Evolutionary conservation across 2,113 vertebrate genomes (phyloP).

Genomic region (Gadus macrocephalus): DNA sequence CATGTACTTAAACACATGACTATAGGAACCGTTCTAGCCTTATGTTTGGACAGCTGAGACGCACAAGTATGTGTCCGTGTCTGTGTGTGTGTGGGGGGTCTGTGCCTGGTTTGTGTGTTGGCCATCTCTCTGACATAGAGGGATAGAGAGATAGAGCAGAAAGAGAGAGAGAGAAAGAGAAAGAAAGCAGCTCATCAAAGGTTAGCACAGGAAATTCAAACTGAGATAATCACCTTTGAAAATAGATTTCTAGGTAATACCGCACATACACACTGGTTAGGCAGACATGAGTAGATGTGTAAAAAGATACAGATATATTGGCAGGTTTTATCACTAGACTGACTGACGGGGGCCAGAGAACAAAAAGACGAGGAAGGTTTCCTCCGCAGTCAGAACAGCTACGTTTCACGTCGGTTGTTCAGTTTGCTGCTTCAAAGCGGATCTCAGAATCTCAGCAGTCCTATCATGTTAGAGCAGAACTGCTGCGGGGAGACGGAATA

Average conservation of each 20-base stretch:
- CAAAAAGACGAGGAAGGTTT: too few species aligned
- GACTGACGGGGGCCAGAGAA: too few species aligned
- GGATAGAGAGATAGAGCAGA: too few species aligned
- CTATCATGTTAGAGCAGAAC: too few species aligned
- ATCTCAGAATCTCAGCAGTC: too few species aligned
- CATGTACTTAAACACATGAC: too few species aligned
- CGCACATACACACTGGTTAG: background rate
- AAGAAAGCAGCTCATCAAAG: background rate
- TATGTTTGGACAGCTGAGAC: background rate
- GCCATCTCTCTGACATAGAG: too few species aligned
- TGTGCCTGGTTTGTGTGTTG: background rate
- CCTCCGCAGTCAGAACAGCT: too few species aligned
- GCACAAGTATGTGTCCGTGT: background rate
- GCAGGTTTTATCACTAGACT: background rate
- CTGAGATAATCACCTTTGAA: background rate
- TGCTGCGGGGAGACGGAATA: too few species aligned
- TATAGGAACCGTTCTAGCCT: background rate
- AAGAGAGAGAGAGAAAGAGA: background rate
- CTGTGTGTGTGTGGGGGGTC: background rate
- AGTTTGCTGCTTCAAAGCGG: too few species aligned
- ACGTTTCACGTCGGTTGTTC: too few species aligned
- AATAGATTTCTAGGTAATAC: slow-evolving; percentile 1
- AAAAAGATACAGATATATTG: background rate
- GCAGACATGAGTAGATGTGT: background rate
- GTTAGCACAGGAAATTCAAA: background rate